Percentiles rank a stretch among this genome's conserved stretches.
Conservation (phyloP, 2,888 invertebrate species). For the Xestia xanthographa region DNA sequence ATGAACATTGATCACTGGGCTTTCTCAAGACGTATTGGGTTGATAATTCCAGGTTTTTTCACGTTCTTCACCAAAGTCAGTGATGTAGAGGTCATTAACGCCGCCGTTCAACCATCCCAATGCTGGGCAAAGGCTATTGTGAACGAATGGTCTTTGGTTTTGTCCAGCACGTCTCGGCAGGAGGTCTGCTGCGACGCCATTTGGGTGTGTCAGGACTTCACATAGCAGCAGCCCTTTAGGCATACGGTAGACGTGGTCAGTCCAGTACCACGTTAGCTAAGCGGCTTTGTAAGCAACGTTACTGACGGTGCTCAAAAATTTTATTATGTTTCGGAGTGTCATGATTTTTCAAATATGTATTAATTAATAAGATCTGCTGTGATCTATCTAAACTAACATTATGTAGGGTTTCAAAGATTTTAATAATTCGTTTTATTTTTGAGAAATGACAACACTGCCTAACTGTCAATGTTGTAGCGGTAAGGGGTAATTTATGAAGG, state of each 20-base stretch:
- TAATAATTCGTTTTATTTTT: too few species aligned
- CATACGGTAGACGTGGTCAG: not conserved
- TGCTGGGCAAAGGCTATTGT: not conserved
- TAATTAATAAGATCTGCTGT: too few species aligned
- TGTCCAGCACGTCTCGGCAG: not conserved
- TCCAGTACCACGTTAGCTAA: not conserved
- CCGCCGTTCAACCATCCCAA: not conserved
- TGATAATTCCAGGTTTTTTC: not conserved
- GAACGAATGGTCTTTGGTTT: too few species aligned
- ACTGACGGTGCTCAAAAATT: not conserved
- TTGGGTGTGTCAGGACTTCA: not conserved
- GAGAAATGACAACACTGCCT: too few species aligned
- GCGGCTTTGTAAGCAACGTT: not conserved
- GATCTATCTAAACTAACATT: too few species aligned
- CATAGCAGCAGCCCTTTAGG: not conserved
- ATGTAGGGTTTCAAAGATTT: too few species aligned
- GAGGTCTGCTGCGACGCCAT: not conserved
- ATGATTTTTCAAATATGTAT: too few species aligned
- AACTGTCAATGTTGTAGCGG: too few species aligned
- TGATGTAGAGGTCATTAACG: not conserved
- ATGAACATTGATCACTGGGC: not conserved
- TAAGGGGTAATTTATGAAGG: too few species aligned
- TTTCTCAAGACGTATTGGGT: not conserved
- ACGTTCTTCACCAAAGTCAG: not conserved
- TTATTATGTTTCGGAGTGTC: not conserved